Evolutionary conservation across 2,888 invertebrate genomes (phyloP).

Genomic region (Acanthosepion pharaonis): DNA sequence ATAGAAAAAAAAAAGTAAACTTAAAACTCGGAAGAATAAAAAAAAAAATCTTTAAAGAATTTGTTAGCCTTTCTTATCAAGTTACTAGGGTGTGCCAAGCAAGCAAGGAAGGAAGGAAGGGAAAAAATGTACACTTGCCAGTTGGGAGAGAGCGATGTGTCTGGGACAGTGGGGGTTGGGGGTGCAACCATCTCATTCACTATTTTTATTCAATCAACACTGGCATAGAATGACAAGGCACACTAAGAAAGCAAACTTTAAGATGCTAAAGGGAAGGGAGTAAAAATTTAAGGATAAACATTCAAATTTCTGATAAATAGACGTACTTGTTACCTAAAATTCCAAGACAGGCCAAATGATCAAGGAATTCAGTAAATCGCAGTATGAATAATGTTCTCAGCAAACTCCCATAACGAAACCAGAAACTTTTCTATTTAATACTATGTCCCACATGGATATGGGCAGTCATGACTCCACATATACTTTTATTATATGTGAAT

Average conservation of each 20-base stretch:
- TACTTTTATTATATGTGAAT: too few species aligned
- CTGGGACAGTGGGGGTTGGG: not conserved
- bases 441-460: too few species aligned
- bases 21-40: not conserved
- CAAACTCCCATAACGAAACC: too few species aligned
- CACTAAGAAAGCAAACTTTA: not conserved
- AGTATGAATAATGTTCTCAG: not conserved
- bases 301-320: not conserved
- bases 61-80: not conserved
- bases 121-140: not conserved
- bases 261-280: not conserved
- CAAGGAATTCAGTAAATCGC: not conserved
- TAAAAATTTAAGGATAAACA: not conserved
- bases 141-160: not conserved
- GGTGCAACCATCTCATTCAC: not conserved
- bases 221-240: not conserved
- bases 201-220: constrained; percentile 9
- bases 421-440: too few species aligned
- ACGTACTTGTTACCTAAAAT: not conserved
- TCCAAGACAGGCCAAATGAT: not conserved
- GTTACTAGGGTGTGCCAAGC: not conserved
- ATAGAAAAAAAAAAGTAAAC: not conserved
- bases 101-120: not conserved
- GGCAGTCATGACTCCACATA: too few species aligned
- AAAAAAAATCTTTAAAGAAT: not conserved